Evolutionary conservation across 2,113 vertebrate species (phyloP), one percentile per base, ranked within the genome.

Genomic region (Hemichromis elongatus): DNA sequence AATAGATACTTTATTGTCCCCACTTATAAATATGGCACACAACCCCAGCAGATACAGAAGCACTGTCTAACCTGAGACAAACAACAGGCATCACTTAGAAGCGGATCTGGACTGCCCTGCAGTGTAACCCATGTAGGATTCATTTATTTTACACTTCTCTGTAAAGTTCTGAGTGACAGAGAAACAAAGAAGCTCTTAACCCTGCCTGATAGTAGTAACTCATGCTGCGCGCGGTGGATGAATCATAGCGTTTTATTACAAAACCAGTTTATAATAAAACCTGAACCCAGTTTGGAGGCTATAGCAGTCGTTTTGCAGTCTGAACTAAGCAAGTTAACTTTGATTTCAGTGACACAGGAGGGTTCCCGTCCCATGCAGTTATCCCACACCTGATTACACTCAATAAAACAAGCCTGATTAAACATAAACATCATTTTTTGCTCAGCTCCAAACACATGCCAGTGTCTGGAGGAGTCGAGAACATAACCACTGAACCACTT

Each of bases 41-140:
- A 16, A 40, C 12, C 21, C 12, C 63, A 45, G 37, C 59, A 1
- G 28, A 59, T 6, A 10, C 16, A 33, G 33, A 63, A 63, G 13
- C 4, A 3, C 21, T 52, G 8, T 52, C 18, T 5, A n/a, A 21
- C 52, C 19, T 0, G 52, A 54, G n/a, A 11, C 4, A 24, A 24
- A 24, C 61, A 68, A 14, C 63, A 9, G 7, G n/a, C 35, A 12
- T 35, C 59, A 7, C 59, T 37, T 33, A 42, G n/a, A 37, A 16
- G n/a, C 0, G 12, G 42, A 14, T 16, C 11, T 47, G 42, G 14
- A 14, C 42, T 16, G 24, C 8, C 37, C 66, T 70, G 63, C n/a
- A 45, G 63, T 45, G 21, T 0, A 16, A 6, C n/a, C 2, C 26
- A 3, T 6, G 13, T 9, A 70, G 37, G 37, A 3, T 26, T 45